phyloP scores from a whole-genome alignment of 1,140 invertebrate species.

The Oedothorax gibbosus region DNA sequence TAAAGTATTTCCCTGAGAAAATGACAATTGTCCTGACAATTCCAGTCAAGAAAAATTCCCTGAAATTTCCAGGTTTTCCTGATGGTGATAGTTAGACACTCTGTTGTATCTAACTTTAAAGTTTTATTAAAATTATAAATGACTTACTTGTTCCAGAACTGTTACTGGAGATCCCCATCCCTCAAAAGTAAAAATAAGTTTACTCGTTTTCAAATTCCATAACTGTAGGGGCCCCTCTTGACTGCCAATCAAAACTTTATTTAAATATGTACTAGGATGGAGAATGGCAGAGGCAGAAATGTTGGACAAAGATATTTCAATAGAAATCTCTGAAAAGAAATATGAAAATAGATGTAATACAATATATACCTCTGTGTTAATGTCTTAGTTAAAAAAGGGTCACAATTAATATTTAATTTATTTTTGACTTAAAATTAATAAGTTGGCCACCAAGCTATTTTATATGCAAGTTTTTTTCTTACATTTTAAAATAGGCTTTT shows the following conservation, averaged over 20 bases:
- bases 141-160: constrained; percentile 76
- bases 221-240: constrained; percentile 87
- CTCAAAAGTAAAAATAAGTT: constrained; percentile 83
- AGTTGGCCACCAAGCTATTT: no score
- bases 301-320: constrained; percentile 64
- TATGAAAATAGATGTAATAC: constrained; percentile 3
- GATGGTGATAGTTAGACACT: not conserved
- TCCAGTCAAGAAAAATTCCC: no score
- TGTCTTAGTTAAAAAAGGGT: no score
- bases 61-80: no score
- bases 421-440: no score
- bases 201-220: constrained; percentile 87
- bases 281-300: constrained; percentile 84
- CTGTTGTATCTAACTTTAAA: not conserved
- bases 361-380: no score
- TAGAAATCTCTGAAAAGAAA: constrained; percentile 66
- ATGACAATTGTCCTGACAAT: no score
- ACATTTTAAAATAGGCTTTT: no score
- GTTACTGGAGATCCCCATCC: constrained; percentile 81
- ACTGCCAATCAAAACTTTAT: constrained; percentile 94
- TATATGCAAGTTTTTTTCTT: no score
- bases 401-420: no score
- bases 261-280: constrained; percentile 93
- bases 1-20: no score
- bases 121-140: not conserved